Evolutionary conservation across 1,140 invertebrate species (phyloP), one percentile per base, ranked within the genome.

Genomic region (Harpegnathos saltator): DNA sequence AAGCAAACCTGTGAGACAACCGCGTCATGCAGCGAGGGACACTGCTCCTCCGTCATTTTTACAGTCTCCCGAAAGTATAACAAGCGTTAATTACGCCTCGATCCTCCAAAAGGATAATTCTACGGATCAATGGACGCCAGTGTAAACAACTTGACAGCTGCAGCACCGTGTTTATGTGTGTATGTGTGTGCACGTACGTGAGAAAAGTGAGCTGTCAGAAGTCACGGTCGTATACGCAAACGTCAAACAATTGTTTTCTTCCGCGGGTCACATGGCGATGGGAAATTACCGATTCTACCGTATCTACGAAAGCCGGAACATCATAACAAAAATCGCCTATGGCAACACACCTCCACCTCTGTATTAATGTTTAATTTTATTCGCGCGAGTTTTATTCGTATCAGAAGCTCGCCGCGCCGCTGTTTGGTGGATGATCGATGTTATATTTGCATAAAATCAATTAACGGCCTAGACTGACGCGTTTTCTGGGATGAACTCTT

Each of bases 401-500:
- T 58, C 26, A 38, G 11, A 74, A 24, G 1, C 1, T 17, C 14
- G 22, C 11, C 22, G 17, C 44, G 44, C 44, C 38, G 63, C 38
- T 44, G 1, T 24, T 38, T 4, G 1, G n/a, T 69, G 33, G 62
- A 26, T 71, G 33, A 71, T 80, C 75, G 58, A 80, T 80, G 71
- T 14, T 14, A 14, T 80, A 80, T 80, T 80, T 80, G 52, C 75
- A 80, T 80, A 71, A 80, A 80, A 80, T 80, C 75, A 54, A 80
- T 80, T 58, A 58, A 69, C 58, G 62, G 29, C 33, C 52, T 59
- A 22, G 61, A 69, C 65, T 59, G 12, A 26, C n/a, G 71, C 44
- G 29, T n/a, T 29, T 14, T 3, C 17, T 24, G 11, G 5, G 17
- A 44, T 58, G 65, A 80, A 5, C 44, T 38, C 44, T 2, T 19